Evolutionary conservation across 2,113 vertebrate species (phyloP).

Genomic region (Colinus virginianus): DNA sequence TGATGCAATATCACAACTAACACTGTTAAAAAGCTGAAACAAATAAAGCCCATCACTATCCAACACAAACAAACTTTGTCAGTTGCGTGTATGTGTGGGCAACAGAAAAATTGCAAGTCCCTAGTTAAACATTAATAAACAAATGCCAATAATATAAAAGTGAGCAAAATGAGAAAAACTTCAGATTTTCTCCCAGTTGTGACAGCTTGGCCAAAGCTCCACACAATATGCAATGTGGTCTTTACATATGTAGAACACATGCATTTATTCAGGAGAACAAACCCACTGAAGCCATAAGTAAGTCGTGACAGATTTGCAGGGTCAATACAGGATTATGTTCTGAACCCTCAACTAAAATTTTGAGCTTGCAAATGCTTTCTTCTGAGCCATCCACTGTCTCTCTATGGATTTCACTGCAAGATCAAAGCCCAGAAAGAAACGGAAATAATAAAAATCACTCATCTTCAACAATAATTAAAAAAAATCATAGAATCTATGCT

Average conservation of each 20-base stretch:
- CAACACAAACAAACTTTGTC: neutral
- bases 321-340: neutral
- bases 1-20: constrained; percentile 20
- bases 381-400: neutral
- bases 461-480: neutral
- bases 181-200: neutral
- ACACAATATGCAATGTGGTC: neutral
- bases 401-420: neutral
- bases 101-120: neutral
- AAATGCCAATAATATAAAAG: neutral
- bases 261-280: neutral
- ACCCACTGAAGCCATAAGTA: rapidly evolving
- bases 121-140: neutral
- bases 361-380: neutral
- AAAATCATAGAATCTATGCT: neutral
- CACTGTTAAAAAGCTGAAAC: constrained; percentile 6
- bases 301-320: neutral
- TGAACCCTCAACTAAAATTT: neutral
- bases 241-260: neutral
- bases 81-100: neutral
- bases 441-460: neutral
- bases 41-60: constrained; percentile 24
- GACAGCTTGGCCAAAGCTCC: neutral
- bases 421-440: neutral
- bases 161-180: neutral